phyloP scores from a whole-genome alignment of 2,113 vertebrate species.

The Micronisus gabar region DNA sequence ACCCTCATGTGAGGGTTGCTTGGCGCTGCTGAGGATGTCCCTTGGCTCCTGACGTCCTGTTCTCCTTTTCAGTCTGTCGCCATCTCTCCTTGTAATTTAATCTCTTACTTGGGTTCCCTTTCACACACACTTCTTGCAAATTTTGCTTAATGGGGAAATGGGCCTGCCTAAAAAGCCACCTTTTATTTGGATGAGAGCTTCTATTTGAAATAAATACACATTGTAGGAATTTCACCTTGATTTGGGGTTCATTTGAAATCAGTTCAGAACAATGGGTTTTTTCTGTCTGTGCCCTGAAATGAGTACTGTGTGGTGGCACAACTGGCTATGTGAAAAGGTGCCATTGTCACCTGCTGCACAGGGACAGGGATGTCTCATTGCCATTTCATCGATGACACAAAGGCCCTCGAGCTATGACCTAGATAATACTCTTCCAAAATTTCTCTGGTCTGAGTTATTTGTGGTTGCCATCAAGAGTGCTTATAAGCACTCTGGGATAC shows the following conservation, averaged over 20 bases:
- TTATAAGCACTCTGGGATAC: background rate
- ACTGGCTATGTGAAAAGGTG: background rate
- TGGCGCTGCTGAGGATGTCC: background rate
- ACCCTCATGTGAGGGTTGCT: background rate
- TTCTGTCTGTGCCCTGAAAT: background rate
- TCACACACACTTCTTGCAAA: fast-evolving
- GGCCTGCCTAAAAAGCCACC: background rate
- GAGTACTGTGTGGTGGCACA: background rate
- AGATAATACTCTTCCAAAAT: background rate
- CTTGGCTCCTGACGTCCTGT: background rate
- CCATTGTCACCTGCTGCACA: background rate
- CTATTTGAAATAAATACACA: background rate
- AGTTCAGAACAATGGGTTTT: background rate
- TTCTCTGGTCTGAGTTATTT: background rate
- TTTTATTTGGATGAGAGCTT: background rate
- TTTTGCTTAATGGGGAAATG: background rate
- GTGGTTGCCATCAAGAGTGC: background rate
- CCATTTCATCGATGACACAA: background rate
- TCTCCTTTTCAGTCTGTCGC: background rate
- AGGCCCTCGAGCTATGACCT: background rate
- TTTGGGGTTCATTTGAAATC: background rate
- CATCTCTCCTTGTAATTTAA: background rate
- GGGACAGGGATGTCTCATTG: background rate
- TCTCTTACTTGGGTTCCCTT: background rate
- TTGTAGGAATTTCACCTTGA: background rate